These are phyloP conservation scores for Metridium senile DNA, from an alignment of 92 coral and sea anemone species.

Conservation along the genomic window DNA sequence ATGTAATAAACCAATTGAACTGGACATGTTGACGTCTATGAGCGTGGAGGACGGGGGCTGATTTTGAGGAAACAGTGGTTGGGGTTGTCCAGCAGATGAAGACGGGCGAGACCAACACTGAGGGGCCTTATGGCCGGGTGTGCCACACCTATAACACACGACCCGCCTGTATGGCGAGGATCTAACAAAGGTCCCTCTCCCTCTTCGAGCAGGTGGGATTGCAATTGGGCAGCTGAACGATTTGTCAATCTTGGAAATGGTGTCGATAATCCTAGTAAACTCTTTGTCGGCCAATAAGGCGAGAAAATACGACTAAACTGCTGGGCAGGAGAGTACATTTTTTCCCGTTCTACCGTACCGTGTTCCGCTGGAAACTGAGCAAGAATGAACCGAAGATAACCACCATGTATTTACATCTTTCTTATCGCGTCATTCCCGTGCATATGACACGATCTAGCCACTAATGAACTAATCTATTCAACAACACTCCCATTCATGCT, in stretches of 20 bases:
- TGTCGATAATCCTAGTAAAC: slow-evolving; percentile 29
- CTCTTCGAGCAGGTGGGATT: not conserved
- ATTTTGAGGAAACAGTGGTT: not conserved
- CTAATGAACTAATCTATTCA: no score
- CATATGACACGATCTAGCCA: no score
- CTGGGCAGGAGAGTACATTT: slow-evolving; percentile 8
- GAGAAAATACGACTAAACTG: slow-evolving; percentile 30
- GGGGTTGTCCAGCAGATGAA: not conserved
- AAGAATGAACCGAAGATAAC: no score
- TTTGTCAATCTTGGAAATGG: slow-evolving; percentile 34
- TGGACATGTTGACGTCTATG: not conserved
- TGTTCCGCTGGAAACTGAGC: no score
- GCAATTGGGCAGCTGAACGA: slow-evolving; percentile 6
- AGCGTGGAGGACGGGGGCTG: slow-evolving; percentile 6
- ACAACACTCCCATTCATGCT: no score
- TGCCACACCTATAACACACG: not conserved
- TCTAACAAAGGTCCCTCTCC: not conserved
- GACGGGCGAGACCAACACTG: slow-evolving; percentile 16
- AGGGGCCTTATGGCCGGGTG: not conserved
- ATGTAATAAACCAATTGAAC: not conserved
- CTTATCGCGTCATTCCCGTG: no score
- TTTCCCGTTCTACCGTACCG: no score
- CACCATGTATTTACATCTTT: no score
- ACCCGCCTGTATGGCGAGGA: not conserved
- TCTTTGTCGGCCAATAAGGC: slow-evolving; percentile 37